Conservation (phyloP, 2,113 vertebrate species). For the Alethe castanea region DNA sequence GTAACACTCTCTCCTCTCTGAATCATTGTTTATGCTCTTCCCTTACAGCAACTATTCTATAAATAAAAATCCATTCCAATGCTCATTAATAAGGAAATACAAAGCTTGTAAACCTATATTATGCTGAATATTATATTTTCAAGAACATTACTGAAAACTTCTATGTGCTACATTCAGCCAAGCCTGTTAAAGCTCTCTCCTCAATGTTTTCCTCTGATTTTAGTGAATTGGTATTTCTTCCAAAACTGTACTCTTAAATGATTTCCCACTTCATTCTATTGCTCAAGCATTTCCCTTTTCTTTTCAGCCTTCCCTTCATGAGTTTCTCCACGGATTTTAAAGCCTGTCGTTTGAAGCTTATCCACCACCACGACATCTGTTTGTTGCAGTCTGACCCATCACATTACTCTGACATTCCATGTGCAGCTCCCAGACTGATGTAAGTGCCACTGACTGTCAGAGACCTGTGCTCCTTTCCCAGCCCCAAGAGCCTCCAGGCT, state of each 20-base stretch:
- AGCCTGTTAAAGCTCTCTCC: neutral
- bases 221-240: neutral
- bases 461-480: neutral
- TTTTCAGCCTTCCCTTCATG: neutral
- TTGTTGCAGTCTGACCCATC: neutral
- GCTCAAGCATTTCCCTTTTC: neutral
- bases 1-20: neutral
- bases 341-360: neutral
- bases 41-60: neutral
- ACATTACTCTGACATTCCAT: neutral
- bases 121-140: neutral
- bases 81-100: neutral
- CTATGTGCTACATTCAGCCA: neutral
- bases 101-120: neutral
- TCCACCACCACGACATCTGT: neutral
- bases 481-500: neutral
- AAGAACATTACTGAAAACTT: neutral
- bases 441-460: neutral
- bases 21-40: neutral
- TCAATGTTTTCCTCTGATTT: neutral
- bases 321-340: neutral
- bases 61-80: neutral
- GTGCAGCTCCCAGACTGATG: neutral
- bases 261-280: neutral
- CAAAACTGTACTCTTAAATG: neutral